phyloP scores from a whole-genome alignment of 2,113 vertebrate species.

The Prinia subflava region DNA sequence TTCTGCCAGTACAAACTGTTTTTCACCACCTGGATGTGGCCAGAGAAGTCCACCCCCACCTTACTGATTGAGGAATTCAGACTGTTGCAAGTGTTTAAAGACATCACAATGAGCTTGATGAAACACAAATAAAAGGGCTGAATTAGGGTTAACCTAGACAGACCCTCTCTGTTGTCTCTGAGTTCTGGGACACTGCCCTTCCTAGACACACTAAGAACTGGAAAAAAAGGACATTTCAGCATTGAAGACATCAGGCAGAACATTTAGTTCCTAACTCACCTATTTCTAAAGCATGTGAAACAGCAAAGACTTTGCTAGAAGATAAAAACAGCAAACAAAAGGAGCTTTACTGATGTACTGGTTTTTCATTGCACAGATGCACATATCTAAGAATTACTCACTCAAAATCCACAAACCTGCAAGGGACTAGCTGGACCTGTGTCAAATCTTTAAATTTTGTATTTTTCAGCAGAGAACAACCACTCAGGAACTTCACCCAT shows the following conservation, averaged over 20 bases:
- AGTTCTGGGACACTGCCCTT: not conserved
- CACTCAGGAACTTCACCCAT: not conserved
- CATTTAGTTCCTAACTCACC: not conserved
- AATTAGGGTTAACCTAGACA: not conserved
- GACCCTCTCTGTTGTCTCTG: not conserved
- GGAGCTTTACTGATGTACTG: not conserved
- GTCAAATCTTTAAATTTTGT: not conserved
- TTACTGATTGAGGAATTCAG: not conserved
- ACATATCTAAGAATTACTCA: not conserved
- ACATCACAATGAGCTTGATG: not conserved
- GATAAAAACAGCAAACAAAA: not conserved
- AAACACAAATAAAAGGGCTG: not conserved
- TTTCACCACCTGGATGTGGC: not conserved
- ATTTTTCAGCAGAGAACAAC: not conserved
- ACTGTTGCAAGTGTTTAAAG: not conserved
- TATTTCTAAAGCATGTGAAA: not conserved
- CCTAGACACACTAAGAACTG: not conserved
- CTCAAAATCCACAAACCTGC: not conserved
- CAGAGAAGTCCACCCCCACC: not conserved
- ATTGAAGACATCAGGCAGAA: not conserved
- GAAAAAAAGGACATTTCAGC: not conserved
- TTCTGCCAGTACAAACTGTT: not conserved
- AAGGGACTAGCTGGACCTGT: not conserved
- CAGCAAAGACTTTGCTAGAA: not conserved
- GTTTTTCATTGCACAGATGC: not conserved